Percentiles rank a stretch among this genome's conserved stretches.
Evolutionary conservation across 2,797 vertebrate species (phyloP).

Genomic region (Leptatherina wallacei): DNA sequence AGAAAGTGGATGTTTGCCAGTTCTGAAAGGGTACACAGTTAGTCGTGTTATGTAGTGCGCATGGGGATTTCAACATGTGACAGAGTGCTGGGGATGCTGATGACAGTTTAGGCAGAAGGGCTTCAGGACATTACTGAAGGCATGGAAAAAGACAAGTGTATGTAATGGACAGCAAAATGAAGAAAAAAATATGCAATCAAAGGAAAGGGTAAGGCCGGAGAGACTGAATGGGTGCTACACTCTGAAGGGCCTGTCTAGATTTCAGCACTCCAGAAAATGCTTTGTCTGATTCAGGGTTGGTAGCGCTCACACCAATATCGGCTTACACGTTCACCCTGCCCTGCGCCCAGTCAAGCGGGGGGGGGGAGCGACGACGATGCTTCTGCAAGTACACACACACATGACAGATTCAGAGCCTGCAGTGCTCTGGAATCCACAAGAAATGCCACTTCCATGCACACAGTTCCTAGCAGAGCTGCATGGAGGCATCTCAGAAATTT

Average conservation of each 20-base stretch:
- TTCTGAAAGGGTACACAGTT: conserved; percentile 32
- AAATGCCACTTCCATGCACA: conserved; percentile 78
- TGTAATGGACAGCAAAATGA: conserved; percentile 10
- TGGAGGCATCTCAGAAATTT: conserved; percentile 85
- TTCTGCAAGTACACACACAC: conserved; percentile 41
- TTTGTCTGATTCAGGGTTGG: conserved; percentile 91
- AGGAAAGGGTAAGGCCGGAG: conserved; percentile 26
- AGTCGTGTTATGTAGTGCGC: conserved; percentile 38
- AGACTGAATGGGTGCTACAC: conserved; percentile 51
- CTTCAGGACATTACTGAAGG: background rate
- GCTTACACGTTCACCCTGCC: conserved; percentile 83
- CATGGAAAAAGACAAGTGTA: background rate
- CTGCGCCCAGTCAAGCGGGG: conserved; percentile 75
- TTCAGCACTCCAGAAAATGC: conserved; percentile 93
- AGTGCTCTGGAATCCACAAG: conserved; percentile 62
- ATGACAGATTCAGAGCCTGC: conserved; percentile 35
- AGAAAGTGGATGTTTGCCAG: conserved; percentile 35
- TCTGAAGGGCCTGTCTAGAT: conserved; percentile 82
- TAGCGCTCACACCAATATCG: conserved; percentile 96
- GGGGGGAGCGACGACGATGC: conserved; percentile 38
- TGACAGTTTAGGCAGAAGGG: conserved; percentile 10
- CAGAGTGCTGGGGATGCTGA: background rate
- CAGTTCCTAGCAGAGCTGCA: conserved; percentile 77
- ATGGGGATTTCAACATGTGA: conserved; percentile 36
- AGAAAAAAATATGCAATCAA: conserved; percentile 3